Conservation (phyloP, 2,888 invertebrate species). For the Ethmia dodecea region DNA sequence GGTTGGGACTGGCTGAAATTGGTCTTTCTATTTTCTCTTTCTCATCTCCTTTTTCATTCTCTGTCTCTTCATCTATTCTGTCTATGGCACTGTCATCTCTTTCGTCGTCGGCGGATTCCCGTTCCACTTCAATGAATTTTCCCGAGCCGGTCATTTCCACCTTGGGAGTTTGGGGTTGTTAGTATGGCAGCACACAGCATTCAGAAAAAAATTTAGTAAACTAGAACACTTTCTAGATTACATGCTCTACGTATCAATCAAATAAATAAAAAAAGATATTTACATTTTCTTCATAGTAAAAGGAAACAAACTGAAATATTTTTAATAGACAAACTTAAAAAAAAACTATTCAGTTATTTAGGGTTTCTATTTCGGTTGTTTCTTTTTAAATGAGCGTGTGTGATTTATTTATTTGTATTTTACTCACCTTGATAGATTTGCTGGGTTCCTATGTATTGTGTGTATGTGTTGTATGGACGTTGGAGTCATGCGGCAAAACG, state of each 20-base stretch:
- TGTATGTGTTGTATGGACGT: conserved; percentile 18
- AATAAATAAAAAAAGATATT: too few relatives aligned
- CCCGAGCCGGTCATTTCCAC: conserved; percentile 72
- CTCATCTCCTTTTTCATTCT: conserved; percentile 12
- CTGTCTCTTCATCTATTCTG: conserved; percentile 21
- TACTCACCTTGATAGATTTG: conserved; percentile 67
- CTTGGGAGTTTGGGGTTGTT: conserved; percentile 53
- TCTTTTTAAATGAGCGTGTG: too few relatives aligned
- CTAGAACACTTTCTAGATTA: too few relatives aligned
- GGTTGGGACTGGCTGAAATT: conserved; percentile 43
- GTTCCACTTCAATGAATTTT: conserved; percentile 73
- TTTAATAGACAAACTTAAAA: too few relatives aligned
- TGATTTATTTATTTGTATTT: too few relatives aligned
- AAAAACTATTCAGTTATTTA: too few relatives aligned
- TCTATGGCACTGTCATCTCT: conserved; percentile 19
- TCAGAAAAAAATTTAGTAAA: conserved; percentile 16
- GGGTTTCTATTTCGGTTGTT: too few relatives aligned
- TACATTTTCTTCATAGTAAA: too few relatives aligned
- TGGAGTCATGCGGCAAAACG: conserved; percentile 43
- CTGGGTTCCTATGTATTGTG: conserved; percentile 55
- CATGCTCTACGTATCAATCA: too few relatives aligned
- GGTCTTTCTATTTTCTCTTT: conserved; percentile 29
- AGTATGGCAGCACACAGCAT: conserved; percentile 54
- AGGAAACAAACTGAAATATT: too few relatives aligned
- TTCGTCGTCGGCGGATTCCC: conserved; percentile 34